Base-by-base conservation (phyloP, 2,797 vertebrate genomes). In the Sebastes nivosus region DNA sequence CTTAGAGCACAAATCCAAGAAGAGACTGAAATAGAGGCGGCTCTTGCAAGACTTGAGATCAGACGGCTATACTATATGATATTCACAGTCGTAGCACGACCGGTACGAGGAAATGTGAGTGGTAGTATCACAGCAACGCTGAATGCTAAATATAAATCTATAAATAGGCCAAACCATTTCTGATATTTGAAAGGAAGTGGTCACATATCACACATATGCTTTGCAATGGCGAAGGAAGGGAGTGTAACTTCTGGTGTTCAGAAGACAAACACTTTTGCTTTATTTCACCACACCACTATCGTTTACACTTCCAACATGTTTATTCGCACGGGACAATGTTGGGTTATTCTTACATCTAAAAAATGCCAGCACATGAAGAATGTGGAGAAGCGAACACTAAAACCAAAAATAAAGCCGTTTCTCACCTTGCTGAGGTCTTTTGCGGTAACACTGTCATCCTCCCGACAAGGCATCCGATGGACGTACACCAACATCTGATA, bases 401-500 rank as follows among this genome's bases (percentile, higher is more conserved):
- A 73, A 10, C 3, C 6, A 52, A 11, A 50, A 55, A 30, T 0
- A 65, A 1, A 32, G 27, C 13, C n/a, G 13, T 30, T 67, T 42
- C 82, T 90, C 80, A 99, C 99, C 97, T 99, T 99, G 83, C 99
- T 99, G 77, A 99, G 97, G 90, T 99, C 99, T 94, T 99, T 99
- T 86, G 99, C 96, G 7, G 97, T 98, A 36, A 98, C 97, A 3
- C 97, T 99, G 81, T 99, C 98, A 0, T 99, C 99, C 38, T 99
- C 99, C 6, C 99, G 96, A 91, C 99, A 99, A 0, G 99, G 99
- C 96, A 99, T 95, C 75, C 97, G 97, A 88, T 99, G 98, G 16
- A 99, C 99, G 18, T 97, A 99, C 0, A 98, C 98, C 79, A 99
- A 84, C 99, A 99, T 99, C 82, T 99, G 98, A 92, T 99, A 99